Base-by-base conservation (phyloP, 2,113 vertebrate genomes). In the Taxidea taxus region DNA sequence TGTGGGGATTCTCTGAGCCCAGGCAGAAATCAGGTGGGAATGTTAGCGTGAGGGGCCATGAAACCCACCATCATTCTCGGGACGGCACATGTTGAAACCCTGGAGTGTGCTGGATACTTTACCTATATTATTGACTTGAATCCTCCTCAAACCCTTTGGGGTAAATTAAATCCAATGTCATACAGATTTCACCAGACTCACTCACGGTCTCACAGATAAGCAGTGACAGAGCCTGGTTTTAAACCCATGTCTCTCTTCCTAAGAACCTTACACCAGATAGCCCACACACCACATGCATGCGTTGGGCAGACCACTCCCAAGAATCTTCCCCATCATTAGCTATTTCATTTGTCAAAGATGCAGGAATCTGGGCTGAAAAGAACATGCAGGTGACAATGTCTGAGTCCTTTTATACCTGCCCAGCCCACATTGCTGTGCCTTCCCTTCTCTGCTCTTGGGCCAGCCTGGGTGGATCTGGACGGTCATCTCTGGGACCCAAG, bases 341-440 rank as follows among this genome's bases (percentile, higher is more conserved):
- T 39, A 27, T 78, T 81, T 93, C 51, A 21, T 72, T 80, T 77
- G 62, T 81, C 34, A 78, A 91, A 94, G 54, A 87, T 13, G 37
- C 20, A 90, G 74, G 11, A 25, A 4, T 25, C 75, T 20, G 18
- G 58, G 12, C 25, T 15, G 8, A 66, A 81, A 31, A 23, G 3
- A 58, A 83, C 74, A n/a, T 25, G 70, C 29, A 25, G 34, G 15
- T 5, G 10, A 87, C 12, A 34, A 23, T 4, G 3, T 31, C 34
- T 56, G 60, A 34, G 20, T 56, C 15, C n/a, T 72, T 37, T 42
- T 42, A 31, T 12, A 16, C 0, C 0, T 49, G 58, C 21, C 20
- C 42, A 70, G 56, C 56, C 20, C 56, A 56, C 21, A 21, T 56
- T 7, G 7, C 21, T 56, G 2, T 56, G 21, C 21, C 56, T 56